phyloP scores from a whole-genome alignment of 1,140 invertebrate genomes.

The Heliconius himera region DNA sequence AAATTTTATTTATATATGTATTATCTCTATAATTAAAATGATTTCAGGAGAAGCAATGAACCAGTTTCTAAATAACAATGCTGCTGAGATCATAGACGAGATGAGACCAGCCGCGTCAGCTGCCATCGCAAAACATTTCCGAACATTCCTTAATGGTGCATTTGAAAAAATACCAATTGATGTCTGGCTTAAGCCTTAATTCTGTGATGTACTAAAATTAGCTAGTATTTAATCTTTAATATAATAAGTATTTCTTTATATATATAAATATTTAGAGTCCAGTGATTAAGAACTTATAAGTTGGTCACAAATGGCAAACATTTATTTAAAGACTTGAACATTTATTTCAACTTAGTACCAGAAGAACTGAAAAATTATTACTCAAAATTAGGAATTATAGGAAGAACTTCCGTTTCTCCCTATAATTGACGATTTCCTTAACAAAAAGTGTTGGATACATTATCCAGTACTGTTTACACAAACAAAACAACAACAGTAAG shows the following conservation, averaged over 20 bases:
- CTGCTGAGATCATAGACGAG: slow-evolving; percentile 91
- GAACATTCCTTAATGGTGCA: slow-evolving; percentile 88
- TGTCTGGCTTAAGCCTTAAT: slow-evolving; percentile 86
- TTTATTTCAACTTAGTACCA: background rate
- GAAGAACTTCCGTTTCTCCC: background rate
- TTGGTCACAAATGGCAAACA: too few species aligned
- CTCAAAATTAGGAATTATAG: background rate
- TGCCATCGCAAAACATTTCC: slow-evolving; percentile 90
- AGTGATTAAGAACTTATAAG: background rate
- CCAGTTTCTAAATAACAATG: slow-evolving; percentile 92
- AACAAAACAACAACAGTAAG: slow-evolving; percentile 17
- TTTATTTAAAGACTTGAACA: too few species aligned
- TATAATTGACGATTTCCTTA: background rate
- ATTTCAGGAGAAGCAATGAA: slow-evolving; percentile 89
- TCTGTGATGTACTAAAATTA: slow-evolving; percentile 23
- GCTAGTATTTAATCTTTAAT: background rate
- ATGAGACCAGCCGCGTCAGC: slow-evolving; percentile 89
- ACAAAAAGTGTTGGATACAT: background rate
- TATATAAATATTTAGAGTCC: background rate
- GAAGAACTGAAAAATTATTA: background rate
- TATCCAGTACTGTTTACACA: background rate
- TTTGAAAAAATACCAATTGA: slow-evolving; percentile 89
- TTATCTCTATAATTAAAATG: background rate
- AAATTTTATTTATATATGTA: too few species aligned
- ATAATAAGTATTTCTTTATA: background rate